Evolutionary conservation across 2,113 vertebrate species (phyloP).

Genomic region (Cyanoliseus patagonus): DNA sequence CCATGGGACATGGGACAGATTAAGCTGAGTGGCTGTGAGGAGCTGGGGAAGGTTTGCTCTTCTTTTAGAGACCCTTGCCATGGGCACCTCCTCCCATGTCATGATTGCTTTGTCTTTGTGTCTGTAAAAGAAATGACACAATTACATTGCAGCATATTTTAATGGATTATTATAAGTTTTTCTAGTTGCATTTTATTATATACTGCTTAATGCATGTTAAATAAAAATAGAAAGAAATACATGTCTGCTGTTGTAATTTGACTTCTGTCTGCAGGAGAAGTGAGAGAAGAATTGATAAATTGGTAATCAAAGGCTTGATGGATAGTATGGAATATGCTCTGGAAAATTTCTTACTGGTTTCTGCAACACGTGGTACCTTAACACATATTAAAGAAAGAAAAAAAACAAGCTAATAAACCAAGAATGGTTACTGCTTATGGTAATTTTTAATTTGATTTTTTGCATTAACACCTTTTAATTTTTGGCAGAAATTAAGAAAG

Average conservation of each 20-base stretch:
- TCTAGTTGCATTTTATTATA: background rate
- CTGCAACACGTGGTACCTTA: background rate
- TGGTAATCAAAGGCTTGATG: background rate
- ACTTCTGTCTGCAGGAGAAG: background rate
- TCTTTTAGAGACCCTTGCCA: background rate
- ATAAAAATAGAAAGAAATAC: background rate
- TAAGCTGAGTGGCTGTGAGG: background rate
- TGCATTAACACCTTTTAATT: background rate
- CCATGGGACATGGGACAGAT: rapidly evolving
- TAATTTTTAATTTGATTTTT: background rate
- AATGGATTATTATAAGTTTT: background rate
- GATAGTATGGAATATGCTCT: background rate
- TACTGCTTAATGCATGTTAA: background rate
- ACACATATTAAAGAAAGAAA: background rate
- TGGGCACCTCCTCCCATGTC: background rate
- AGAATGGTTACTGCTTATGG: background rate
- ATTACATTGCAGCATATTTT: background rate
- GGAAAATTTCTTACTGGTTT: background rate
- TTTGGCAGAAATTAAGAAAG: background rate
- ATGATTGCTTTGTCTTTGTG: background rate
- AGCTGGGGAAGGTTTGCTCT: background rate
- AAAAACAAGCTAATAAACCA: background rate
- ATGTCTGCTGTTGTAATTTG: background rate
- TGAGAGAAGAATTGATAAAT: background rate
- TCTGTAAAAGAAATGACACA: background rate